Evolutionary conservation across 2,888 invertebrate species (phyloP).

Genomic region (Pyrocoelia pectoralis): DNA sequence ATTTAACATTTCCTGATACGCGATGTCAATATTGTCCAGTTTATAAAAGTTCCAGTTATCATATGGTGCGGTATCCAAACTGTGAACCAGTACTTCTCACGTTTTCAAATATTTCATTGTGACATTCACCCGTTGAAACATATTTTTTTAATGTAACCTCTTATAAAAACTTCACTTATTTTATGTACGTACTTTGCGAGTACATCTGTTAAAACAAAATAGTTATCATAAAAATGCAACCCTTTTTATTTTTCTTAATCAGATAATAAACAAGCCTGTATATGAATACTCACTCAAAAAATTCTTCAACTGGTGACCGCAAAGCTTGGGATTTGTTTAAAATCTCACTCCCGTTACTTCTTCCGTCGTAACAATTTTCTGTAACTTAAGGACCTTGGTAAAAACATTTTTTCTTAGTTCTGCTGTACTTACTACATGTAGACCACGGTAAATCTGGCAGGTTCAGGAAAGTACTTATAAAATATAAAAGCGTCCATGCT

Average conservation of each 20-base stretch:
- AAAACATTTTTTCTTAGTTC: slow-evolving; percentile 30
- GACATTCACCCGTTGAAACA: too few species aligned
- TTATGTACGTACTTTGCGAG: too few species aligned
- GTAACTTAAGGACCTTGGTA: slow-evolving; percentile 74
- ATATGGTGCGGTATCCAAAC: too few species aligned
- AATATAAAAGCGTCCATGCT: slow-evolving; percentile 77
- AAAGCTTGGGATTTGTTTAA: slow-evolving; percentile 41
- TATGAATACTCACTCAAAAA: slow-evolving; percentile 64
- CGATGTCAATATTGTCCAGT: too few species aligned
- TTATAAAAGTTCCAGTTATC: too few species aligned
- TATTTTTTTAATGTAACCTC: too few species aligned
- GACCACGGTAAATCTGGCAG: slow-evolving; percentile 71
- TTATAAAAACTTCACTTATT: too few species aligned
- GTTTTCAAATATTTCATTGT: too few species aligned
- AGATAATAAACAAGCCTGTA: slow-evolving; percentile 21
- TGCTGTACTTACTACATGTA: slow-evolving; percentile 62
- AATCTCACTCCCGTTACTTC: too few species aligned
- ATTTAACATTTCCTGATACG: too few species aligned
- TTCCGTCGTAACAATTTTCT: slow-evolving; percentile 57
- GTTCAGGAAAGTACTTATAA: slow-evolving; percentile 66
- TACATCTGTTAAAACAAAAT: too few species aligned
- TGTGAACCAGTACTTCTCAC: too few species aligned
- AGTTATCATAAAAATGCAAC: slow-evolving; percentile 4
- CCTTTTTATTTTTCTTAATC: background rate
- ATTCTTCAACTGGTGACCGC: slow-evolving; percentile 66